Base-by-base conservation (phyloP, 2,888 invertebrate species). In the Orthosia gothica region DNA sequence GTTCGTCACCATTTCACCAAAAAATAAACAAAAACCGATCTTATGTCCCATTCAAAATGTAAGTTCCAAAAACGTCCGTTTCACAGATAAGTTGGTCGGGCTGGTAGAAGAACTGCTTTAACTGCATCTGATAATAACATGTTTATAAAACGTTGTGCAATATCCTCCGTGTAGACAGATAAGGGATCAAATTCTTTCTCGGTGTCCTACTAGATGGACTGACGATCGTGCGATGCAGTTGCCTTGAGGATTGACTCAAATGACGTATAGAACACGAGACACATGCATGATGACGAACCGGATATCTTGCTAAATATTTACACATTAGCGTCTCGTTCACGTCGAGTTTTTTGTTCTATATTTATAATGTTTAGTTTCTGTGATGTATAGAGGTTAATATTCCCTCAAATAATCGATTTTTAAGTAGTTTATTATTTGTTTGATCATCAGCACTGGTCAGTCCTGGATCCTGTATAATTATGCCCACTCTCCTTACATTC, bases 271-370 rank as follows among this genome's bases (percentile, higher is more conserved):
- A 79, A 75, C 83, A 82, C 83, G 83, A 76, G 32, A 75, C 76
- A 82, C 80, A 57, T 71, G 75, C 81, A 75, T 83, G 77, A 69
- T 69, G 76, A 79, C 79, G 50, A 83, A 82, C 80, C 82, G 82
- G 80, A 82, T 82, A 82, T 79, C 71, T 83, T 55, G 66, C 68
- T 67, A 70, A 82, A 82, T 82, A 82, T 82, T 82, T 83, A 83
- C 83, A 75, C 66, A 62, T 76, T 73, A 83, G 65, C 70, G 55
- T 73, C 70, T 80, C 50, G 57, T 73, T 62, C 58, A 15, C 49
- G 61, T 32, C 12, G 11, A 65, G 65, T 20, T 70, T 82, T 80
- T 82, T 71, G 70, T 79, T 79, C 58, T 71, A 71, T 69, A 58
- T 57, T 40, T 65, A 66, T 77, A 49, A 32, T 40, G 18, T 62